Evolutionary conservation across 2,797 vertebrate genomes (phyloP).

Genomic region (Astyanax mexicanus): DNA sequence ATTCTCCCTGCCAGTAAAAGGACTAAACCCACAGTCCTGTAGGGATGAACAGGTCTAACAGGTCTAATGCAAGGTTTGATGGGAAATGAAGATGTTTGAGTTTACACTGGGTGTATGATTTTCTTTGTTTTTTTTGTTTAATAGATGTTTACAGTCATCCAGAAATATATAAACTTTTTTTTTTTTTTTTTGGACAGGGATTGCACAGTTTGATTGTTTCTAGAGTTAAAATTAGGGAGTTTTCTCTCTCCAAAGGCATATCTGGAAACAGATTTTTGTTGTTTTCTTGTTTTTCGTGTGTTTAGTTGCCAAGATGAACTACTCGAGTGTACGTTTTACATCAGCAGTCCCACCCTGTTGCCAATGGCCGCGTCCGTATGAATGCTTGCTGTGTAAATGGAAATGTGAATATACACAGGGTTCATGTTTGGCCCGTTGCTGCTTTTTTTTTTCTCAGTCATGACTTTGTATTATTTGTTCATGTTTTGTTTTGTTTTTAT

Average conservation of each 20-base stretch:
- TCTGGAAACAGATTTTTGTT: constrained; percentile 33
- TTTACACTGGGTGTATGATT: constrained; percentile 75
- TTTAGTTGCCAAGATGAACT: constrained; percentile 68
- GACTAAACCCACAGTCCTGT: constrained; percentile 32
- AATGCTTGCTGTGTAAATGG: constrained; percentile 68
- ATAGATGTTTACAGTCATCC: constrained; percentile 42
- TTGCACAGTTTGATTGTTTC: constrained; percentile 65
- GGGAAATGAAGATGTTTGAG: constrained; percentile 60
- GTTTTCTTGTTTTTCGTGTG: too few relatives aligned
- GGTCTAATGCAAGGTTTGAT: constrained; percentile 40
- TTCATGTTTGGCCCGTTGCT: constrained; percentile 75
- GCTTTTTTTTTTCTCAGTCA: constrained; percentile 78
- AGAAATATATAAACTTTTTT: constrained; percentile 25
- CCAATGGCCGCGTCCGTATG: constrained; percentile 45
- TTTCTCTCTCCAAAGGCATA: constrained; percentile 50
- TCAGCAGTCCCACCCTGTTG: constrained; percentile 35
- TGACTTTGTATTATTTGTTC: constrained; percentile 71
- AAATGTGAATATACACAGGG: constrained; percentile 83
- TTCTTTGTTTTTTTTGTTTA: too few relatives aligned
- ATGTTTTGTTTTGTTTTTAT: constrained; percentile 53
- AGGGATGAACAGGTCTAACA: constrained; percentile 31
- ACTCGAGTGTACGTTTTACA: constrained; percentile 52
- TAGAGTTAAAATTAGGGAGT: constrained; percentile 37
- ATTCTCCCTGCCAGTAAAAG: constrained; percentile 36
- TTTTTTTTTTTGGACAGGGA: constrained; percentile 62